Percentiles rank a stretch among this genome's conserved stretches.
phyloP scores from a whole-genome alignment of 2,888 invertebrate species.

The Callimorpha dominula region DNA sequence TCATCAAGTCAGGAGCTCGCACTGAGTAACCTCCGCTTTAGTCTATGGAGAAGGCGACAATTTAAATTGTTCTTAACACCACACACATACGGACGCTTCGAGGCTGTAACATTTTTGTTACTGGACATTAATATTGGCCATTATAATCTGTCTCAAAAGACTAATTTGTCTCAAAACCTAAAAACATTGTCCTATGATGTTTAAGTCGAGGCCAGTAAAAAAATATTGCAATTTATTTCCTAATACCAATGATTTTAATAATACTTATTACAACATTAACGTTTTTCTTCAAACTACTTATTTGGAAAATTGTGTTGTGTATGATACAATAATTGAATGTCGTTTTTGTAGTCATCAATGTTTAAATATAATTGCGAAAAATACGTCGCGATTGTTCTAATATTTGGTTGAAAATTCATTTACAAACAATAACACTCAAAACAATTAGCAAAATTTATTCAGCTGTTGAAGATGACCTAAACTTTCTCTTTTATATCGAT shows the following conservation, averaged over 20 bases:
- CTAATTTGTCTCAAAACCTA: too few relatives aligned
- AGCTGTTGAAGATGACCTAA: slow-evolving; percentile 12
- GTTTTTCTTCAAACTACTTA: background rate
- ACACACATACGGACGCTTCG: background rate
- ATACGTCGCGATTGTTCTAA: slow-evolving; percentile 11
- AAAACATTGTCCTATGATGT: background rate
- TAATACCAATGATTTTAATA: background rate
- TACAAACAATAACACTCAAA: background rate
- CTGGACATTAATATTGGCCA: background rate
- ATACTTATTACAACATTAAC: background rate
- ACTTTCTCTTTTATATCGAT: slow-evolving; percentile 36
- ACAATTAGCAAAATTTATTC: slow-evolving; percentile 25
- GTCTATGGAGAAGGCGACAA: too few relatives aligned
- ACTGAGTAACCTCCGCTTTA: too few relatives aligned
- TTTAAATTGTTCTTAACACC: too few relatives aligned
- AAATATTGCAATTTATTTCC: background rate
- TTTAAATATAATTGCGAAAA: background rate
- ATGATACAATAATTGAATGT: background rate
- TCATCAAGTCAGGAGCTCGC: too few relatives aligned
- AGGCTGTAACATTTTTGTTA: background rate
- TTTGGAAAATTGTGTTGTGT: background rate
- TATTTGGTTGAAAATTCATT: slow-evolving; percentile 9
- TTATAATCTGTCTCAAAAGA: background rate
- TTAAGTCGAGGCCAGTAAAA: background rate
- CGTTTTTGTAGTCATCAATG: background rate